Evolutionary conservation across 2,113 vertebrate species (phyloP), one percentile per base, ranked within the genome.

Genomic region (Hippocampus barbouri): DNA sequence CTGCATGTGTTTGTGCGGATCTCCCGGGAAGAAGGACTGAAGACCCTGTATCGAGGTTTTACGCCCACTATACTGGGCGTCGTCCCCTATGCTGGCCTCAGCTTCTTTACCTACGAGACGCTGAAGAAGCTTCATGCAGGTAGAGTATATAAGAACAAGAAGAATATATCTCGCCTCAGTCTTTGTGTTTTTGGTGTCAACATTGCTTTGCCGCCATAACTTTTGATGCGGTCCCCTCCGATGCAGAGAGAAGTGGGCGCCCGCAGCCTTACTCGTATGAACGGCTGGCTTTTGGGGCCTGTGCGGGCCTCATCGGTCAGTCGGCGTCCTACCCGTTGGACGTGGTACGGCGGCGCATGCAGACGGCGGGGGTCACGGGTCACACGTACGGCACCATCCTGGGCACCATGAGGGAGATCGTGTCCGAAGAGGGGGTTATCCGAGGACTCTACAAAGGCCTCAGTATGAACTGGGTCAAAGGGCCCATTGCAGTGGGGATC

Each of bases 401-500:
- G 25, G 89, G 90, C 80, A 98, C 97, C 57, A 94, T 98, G 92
- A 85, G 54, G 3, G 91, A 95, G 56, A 96, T 99, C 1, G 83
- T 97, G 16, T 21, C 88, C 0, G 95, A 97, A 76, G 97, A 98
- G 81, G 97, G 97, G 12, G 73, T 95, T 0, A 43, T 97, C 76
- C 89, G 94, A 0, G 97, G 97, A 62, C 85, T 99, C 21, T 99
- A 98, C 92, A 99, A 99, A 79, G 97, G 97, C 69, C 94, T 99
- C 77, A 99, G 97, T 88, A 98, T 99, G 97, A 99, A 99, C 92
- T 99, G 97, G 97, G 94, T 99, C 68, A 99, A 99, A 71, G 97
- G 97, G 5, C 97, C 97, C 20, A 93, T 99, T 5, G 95, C 97
- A 0, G 97, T 98, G 75, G 97, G 97, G 10, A 97, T 98, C 87